These are phyloP conservation scores for Colinus virginianus DNA, from an alignment of 2,113 vertebrate genomes.

Conservation along the genomic window DNA sequence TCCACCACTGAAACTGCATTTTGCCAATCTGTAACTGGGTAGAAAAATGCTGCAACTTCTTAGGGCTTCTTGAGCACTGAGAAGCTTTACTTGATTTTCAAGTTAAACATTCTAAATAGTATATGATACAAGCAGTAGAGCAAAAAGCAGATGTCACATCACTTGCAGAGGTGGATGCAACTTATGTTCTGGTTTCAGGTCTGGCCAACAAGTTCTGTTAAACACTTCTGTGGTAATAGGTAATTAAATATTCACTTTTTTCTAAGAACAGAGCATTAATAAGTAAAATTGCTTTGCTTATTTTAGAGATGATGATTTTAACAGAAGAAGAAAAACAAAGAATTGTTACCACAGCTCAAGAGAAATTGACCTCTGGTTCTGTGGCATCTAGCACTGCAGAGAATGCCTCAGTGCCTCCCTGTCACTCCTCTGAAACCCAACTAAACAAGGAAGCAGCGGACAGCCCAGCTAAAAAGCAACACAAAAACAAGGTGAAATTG, in stretches of 20 bases:
- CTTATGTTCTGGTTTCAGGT: neutral
- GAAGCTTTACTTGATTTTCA: neutral
- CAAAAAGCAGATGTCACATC: neutral
- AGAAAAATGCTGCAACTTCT: neutral
- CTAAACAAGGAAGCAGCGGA: slow-evolving; percentile 75
- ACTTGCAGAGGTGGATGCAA: neutral
- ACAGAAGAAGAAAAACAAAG: slow-evolving; percentile 72
- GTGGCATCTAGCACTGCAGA: neutral
- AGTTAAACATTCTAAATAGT: neutral
- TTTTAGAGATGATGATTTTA: slow-evolving; percentile 76
- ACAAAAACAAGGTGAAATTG: slow-evolving; percentile 90
- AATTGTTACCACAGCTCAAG: slow-evolving; percentile 31
- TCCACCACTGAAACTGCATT: neutral
- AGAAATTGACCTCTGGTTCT: neutral
- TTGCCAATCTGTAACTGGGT: neutral
- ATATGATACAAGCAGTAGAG: neutral
- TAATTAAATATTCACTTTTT: neutral
- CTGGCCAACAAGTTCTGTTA: neutral
- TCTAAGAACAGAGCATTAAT: neutral
- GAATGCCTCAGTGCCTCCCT: slow-evolving; percentile 23
- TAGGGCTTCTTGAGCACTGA: neutral
- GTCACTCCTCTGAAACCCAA: slow-evolving; percentile 50
- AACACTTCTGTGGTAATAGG: neutral
- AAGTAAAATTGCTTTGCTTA: neutral
- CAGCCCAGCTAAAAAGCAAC: slow-evolving; percentile 89